A percentile compares a stretch with the other conserved stretches of the same genome.
These are phyloP conservation scores for Pocillopora grandis DNA, from an alignment of 92 coral and sea anemone genomes.

Conservation along the genomic window DNA sequence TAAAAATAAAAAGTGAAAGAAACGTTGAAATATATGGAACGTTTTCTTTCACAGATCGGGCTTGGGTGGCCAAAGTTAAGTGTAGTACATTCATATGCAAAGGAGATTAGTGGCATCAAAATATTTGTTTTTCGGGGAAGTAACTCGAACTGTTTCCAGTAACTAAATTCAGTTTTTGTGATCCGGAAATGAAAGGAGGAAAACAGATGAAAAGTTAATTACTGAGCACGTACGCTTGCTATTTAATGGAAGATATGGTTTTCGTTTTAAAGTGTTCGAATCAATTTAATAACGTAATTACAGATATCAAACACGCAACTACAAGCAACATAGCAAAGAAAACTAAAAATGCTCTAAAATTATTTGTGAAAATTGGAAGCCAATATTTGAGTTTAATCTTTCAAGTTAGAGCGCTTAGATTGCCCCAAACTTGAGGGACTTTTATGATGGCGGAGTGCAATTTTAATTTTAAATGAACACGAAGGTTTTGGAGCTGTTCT, in stretches of 20 bases:
- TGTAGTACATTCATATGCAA: not conserved
- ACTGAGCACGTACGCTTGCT: no score
- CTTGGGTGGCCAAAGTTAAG: conserved; percentile 13
- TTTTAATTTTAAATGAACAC: not conserved
- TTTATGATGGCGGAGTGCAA: not conserved
- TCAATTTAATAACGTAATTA: no score
- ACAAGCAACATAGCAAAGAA: not conserved
- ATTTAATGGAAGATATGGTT: no score
- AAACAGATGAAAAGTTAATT: not conserved
- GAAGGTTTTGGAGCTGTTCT: not conserved
- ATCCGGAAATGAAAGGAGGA: not conserved
- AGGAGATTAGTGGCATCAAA: conserved; percentile 3
- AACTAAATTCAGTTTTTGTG: not conserved
- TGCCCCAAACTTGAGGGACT: not conserved
- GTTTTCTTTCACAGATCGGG: not conserved
- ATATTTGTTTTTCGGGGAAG: not conserved
- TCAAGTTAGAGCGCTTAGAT: not conserved
- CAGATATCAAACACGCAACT: no score
- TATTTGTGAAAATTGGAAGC: not conserved
- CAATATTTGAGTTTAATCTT: not conserved
- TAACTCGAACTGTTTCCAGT: conserved; percentile 1
- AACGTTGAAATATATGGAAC: not conserved
- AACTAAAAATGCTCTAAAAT: not conserved
- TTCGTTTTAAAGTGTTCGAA: no score
- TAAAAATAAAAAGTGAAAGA: not conserved